Evolutionary conservation across 2,113 vertebrate genomes (phyloP), one percentile per base, ranked within the genome.

Genomic region (Cebus imitator): DNA sequence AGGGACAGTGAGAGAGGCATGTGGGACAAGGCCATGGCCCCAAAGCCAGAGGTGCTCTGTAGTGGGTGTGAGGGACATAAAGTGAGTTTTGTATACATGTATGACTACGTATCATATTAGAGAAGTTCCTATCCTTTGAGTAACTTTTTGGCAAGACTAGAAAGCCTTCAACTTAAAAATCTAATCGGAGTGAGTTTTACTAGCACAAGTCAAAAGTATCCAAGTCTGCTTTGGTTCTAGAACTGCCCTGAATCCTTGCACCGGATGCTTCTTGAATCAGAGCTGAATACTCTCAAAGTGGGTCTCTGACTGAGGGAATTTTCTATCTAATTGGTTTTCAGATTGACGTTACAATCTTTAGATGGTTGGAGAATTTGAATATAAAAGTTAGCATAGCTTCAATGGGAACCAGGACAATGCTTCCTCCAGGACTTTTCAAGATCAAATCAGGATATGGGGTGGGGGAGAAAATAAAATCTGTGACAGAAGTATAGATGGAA

Each of bases 161-260:
- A 73, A 86, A 82, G 75, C 5, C 83, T 88, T 95, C 79, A 25
- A 48, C 61, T 72, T 82, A 21, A 91, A 96, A 91, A 37, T 43
- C 8, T 32, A 73, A 72, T 68, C 45, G 7, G 25, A 81, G n/a
- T 78, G 72, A 57, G 37, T 93, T 85, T 89, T 82, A 76, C 57
- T 13, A 40, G 17, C 35, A 61, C 3, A 37, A 85, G 50, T 27
- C 64, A 25, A 84, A 93, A 91, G 11, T 37, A 72, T 20, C 52
- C 43, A 57, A 57, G 81, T 75, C 32, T 81, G 17, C 61, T 86
- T 50, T 84, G 73, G 52, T 73, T 21, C 27, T 70, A 58, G 61
- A 68, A 43, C 7, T 2, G 14, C 76, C 11, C 37, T 45, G 3
- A 88, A 61, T 64, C 48, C 55, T 91, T 30, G 32, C 6, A 25